Evolutionary conservation across 2,113 vertebrate species (phyloP), one percentile per base, ranked within the genome.

Genomic region (Oncorhynchus keta): DNA sequence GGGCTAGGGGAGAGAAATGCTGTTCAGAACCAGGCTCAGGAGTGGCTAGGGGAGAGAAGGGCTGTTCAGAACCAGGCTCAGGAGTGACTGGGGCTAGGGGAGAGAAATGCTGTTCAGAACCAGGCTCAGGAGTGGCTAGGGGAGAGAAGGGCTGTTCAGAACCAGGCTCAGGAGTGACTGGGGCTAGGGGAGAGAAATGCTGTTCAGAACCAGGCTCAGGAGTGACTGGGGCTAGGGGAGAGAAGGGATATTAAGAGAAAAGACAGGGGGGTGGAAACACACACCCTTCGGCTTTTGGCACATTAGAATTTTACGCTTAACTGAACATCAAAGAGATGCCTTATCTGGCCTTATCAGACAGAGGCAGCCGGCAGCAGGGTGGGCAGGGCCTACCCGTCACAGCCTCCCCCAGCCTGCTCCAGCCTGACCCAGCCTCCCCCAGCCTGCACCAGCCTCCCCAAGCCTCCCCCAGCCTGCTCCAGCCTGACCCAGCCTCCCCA

Each of bases 291-390:
- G 73, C 81, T 86, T 81, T 81, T 84, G 79, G 75, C 83, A 78
- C 78, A 75, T 88, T 88, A 84, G 86, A 87, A 87, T 89, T 87
- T 89, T 86, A 85, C 85, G 84, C 87, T 87, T 86, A 87, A 89
- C 81, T 87, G 87, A 85, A 87, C 85, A 87, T 80, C 85, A 86
- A 87, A 87, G 80, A 87, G 85, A 89, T 87, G 75, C 64, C 77
- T 76, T 86, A 86, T 86, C 84, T 32, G 69, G 24, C 74, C 79
- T 82, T 80, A 87, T 89, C 87, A 84, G 87, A 81, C 72, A 26
- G 26, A 30, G 65, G 55, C 76, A 72, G 68, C 59, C 81, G 72
- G 86, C 79, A 76, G 77, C 66, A 35, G 48, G 8, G 49, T 2
- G 11, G 48, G 39, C 35, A 18, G 68, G 76, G 76, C 75, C 78